Conservation (phyloP, 2,797 vertebrate species). For the Percopsis omiscomaycus region DNA sequence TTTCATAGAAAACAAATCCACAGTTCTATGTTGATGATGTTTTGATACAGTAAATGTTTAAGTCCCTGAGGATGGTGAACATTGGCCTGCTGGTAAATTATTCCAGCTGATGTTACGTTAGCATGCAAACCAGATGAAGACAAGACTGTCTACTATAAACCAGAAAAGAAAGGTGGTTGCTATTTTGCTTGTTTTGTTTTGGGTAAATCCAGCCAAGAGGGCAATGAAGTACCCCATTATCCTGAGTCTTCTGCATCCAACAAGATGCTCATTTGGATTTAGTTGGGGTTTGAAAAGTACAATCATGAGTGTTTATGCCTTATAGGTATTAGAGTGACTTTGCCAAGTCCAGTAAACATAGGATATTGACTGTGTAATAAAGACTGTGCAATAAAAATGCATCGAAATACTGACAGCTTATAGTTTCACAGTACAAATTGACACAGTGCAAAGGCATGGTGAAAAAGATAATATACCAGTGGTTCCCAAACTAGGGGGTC, state of each 20-base stretch:
- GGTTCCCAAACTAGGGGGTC: no score
- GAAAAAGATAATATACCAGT: no score
- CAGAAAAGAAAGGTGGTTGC: conserved; percentile 17
- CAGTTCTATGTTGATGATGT: conserved; percentile 1
- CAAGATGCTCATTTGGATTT: conserved; percentile 6
- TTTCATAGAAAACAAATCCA: conserved; percentile 5
- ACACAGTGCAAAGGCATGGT: conserved; percentile 1
- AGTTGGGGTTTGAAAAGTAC: no score
- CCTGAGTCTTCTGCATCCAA: conserved; percentile 24
- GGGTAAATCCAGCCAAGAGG: conserved; percentile 20
- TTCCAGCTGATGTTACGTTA: not conserved
- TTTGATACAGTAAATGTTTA: conserved; percentile 6
- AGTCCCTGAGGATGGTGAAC: conserved; percentile 5
- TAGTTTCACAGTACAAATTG: conserved; percentile 6
- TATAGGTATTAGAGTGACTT: conserved; percentile 7
- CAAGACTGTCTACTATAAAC: conserved; percentile 10
- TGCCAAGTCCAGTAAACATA: conserved; percentile 27
- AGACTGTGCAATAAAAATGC: not conserved
- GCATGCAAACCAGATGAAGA: conserved; percentile 18
- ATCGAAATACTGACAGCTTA: not conserved
- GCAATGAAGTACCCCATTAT: conserved; percentile 18
- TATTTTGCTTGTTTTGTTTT: conserved; percentile 30
- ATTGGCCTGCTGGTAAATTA: conserved; percentile 5
- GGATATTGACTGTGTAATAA: conserved; percentile 6
- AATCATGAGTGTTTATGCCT: conserved; percentile 12